phyloP scores from a whole-genome alignment of 2,888 invertebrate species.

The Agrypnus murinus region DNA sequence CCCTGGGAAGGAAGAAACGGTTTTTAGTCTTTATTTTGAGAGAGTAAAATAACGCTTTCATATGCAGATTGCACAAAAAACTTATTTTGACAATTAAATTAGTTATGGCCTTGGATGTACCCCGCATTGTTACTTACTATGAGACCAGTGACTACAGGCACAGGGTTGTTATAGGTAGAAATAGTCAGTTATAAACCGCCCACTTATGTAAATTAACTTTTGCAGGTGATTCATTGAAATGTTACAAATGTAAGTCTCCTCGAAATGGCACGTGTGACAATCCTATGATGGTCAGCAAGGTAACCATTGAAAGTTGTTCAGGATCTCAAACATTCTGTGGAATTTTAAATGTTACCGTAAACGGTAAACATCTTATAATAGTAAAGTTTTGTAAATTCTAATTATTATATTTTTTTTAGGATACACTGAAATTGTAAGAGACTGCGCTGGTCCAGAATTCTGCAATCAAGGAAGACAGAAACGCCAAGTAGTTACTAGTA shows the following conservation, averaged over 20 bases:
- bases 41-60: no score
- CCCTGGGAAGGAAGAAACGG: no score
- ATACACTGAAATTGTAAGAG: neutral
- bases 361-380: neutral
- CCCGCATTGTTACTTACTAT: no score
- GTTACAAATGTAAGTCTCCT: neutral
- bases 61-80: no score
- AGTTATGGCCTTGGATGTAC: no score
- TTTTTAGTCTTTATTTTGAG: no score
- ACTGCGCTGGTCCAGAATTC: neutral
- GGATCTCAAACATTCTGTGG: neutral
- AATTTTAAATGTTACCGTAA: neutral
- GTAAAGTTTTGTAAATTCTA: no score
- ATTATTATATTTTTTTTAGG: neutral
- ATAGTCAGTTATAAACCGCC: no score
- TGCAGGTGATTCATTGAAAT: neutral
- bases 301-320: neutral
- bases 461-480: neutral
- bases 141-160: no score
- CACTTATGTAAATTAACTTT: neutral
- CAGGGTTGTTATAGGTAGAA: no score
- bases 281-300: neutral
- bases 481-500: neutral
- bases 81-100: no score
- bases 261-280: neutral